Base-by-base conservation (phyloP, 2,113 vertebrate genomes). In the Casuarius casuarius region DNA sequence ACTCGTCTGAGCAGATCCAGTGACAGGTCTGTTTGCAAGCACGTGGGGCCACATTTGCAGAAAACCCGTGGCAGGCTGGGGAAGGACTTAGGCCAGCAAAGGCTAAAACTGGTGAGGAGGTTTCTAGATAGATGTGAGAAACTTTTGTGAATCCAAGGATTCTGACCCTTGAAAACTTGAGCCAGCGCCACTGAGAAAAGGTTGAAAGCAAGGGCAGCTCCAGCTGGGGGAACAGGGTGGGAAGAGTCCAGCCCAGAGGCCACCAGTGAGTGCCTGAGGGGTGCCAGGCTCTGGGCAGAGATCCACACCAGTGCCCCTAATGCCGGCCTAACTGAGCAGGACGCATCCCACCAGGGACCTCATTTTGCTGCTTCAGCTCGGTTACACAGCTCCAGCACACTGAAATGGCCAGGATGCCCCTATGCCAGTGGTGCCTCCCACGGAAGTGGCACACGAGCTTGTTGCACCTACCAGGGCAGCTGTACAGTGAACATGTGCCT, bases 401-500 rank as follows among this genome's bases (percentile, higher is more conserved):
- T 7, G 1, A 61, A 56, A 25, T 16, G 8, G 14, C 26, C 0
- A 1, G 11, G 22, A 17, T 29, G 17, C 9, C 9, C 20, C 42
- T 1, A 5, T 35, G 44, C 31, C 40, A 26, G 6, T 76, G 17
- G 23, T 83, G 33, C 38, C 48, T 35, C 79, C 14, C 31, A 52
- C n/a, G 3, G 1, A 68, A 89, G 72, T 35, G 56, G 44, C 25
- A 58, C 17, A 33, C 19, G 56, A 33, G 29, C 56, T 58, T 21
- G 48, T 33, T 68, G 67, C n/a, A n/a, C 40, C 0, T 0, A 23
- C 6, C 1, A 0, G 31, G n/a, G n/a, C 38, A 76, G 38, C 72
- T 80, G 15, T 9, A 7, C 31, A 2, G 3, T 0, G 0, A 48
- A 28, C 11, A 42, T 0, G 5, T 2, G 7, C 22, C 20, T 56